Base-by-base conservation (phyloP, 2,113 vertebrate species). In the Cricetomys ansorgei region DNA sequence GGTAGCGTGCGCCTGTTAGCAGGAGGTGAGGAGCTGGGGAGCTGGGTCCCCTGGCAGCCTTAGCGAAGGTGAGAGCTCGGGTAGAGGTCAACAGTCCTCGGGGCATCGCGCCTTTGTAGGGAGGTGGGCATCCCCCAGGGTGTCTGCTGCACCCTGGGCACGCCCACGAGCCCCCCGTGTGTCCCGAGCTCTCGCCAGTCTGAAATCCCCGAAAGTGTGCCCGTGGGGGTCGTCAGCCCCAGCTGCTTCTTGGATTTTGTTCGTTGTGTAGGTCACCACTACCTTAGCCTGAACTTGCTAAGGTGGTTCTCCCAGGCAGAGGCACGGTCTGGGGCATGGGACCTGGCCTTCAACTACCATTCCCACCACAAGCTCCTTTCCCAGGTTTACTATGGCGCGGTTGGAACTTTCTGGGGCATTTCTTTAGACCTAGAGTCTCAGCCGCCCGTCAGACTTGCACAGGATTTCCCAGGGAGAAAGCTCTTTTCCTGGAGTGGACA, bases 351-450 rank as follows among this genome's bases (percentile, higher is more conserved):
- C 57, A 34, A 9, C 62, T 12, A 11, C 88, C 37, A 21, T 57
- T 88, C 43, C 40, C 29, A 65, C 34, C 48, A 23, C 45, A 11
- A 31, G 3, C 57, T 34, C 43, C 91, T 88, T 88, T 31, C 34
- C 76, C 12, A 23, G 53, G n/a, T 62, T 83, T 48, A 64, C 43
- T 34, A 85, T 65, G 16, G 89, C 79, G 34, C 23, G 1, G 8
- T 40, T n/a, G 65, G 92, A 93, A 97, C 76, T 96, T 96, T 94
- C 81, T 59, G 59, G 88, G 85, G 45, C 40, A 25, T 88, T 62
- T 16, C 88, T 75, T 0, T 1, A 69, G 67, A 75, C 87, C 89
- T n/a, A 37, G 65, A 65, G 59, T 80, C 53, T 45, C 75, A 75
- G 72, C 62, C 59, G 72, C 62, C 59, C 62, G n/a, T 87, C 70